These are phyloP conservation scores for Ophion slaviceki DNA, from an alignment of 2,888 invertebrate species.

Conservation along the genomic window DNA sequence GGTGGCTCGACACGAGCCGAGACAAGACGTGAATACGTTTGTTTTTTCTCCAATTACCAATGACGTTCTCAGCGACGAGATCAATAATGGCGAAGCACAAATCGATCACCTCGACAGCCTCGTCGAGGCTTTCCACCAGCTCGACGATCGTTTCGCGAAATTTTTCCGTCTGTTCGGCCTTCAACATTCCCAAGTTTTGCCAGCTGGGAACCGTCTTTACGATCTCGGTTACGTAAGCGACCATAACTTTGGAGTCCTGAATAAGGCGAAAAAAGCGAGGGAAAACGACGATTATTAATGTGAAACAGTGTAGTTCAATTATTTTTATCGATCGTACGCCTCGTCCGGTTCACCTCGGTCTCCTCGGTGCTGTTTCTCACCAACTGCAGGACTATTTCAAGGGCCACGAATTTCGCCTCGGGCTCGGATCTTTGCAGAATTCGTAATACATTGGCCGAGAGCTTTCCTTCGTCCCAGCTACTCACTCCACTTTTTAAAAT, in stretches of 20 bases:
- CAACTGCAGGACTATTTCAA: constrained; percentile 74
- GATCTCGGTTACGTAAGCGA: constrained; percentile 73
- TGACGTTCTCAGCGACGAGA: constrained; percentile 68
- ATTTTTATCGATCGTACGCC: background rate
- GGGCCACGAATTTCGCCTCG: constrained; percentile 74
- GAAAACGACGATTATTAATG: background rate
- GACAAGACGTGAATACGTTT: background rate
- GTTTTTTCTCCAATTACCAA: constrained; percentile 68
- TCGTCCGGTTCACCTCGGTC: constrained; percentile 65
- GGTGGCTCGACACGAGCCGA: background rate
- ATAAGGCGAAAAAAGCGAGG: constrained; percentile 12
- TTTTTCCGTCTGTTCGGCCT: constrained; percentile 24
- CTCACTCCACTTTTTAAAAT: constrained; percentile 75
- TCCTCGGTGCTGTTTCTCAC: constrained; percentile 68
- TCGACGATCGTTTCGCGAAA: constrained; percentile 44
- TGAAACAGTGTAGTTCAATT: background rate
- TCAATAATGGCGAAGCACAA: constrained; percentile 77
- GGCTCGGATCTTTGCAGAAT: constrained; percentile 73
- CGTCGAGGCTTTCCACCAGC: constrained; percentile 65
- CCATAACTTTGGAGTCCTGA: constrained; percentile 70
- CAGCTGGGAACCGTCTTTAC: constrained; percentile 74
- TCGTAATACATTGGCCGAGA: constrained; percentile 72
- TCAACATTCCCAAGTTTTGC: constrained; percentile 69
- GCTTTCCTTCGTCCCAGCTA: constrained; percentile 72
- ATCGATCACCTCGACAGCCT: constrained; percentile 67